These are phyloP conservation scores for Leptinotarsa juncta DNA, from an alignment of 2,888 invertebrate species.

Conservation along the genomic window DNA sequence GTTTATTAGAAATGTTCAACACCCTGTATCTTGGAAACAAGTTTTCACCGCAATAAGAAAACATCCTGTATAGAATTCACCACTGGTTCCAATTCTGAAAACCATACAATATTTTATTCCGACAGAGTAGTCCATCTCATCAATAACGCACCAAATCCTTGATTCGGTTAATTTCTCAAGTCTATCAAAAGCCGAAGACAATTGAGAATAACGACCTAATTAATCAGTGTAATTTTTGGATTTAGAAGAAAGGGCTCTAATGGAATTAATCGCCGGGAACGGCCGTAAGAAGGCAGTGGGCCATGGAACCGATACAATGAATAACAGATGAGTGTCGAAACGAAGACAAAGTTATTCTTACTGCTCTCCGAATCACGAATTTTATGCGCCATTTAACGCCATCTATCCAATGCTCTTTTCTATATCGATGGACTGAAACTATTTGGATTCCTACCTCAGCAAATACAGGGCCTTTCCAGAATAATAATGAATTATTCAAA, in stretches of 20 bases:
- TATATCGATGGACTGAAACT: slow-evolving; percentile 19
- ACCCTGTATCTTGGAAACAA: too few relatives aligned
- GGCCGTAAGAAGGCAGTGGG: slow-evolving; percentile 44
- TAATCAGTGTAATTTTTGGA: slow-evolving; percentile 56
- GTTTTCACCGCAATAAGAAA: too few relatives aligned
- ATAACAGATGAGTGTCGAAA: slow-evolving; percentile 63
- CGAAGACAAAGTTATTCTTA: slow-evolving; percentile 60
- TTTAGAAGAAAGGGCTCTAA: slow-evolving; percentile 50
- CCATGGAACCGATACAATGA: slow-evolving; percentile 61
- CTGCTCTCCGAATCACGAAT: slow-evolving; percentile 51
- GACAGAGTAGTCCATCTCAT: slow-evolving; percentile 10
- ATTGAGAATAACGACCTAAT: slow-evolving; percentile 49
- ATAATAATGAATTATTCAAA: too few relatives aligned
- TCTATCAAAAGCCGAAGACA: slow-evolving; percentile 34
- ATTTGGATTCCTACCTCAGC: slow-evolving; percentile 4
- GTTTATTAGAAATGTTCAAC: too few relatives aligned
- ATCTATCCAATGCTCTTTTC: slow-evolving; percentile 29
- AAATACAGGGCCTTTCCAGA: not conserved
- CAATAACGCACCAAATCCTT: slow-evolving; percentile 22
- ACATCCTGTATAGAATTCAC: too few relatives aligned
- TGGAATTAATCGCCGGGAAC: slow-evolving; percentile 53
- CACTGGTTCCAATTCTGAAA: not conserved
- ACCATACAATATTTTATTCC: not conserved
- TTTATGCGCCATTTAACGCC: slow-evolving; percentile 42
- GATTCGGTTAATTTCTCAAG: slow-evolving; percentile 23